Evolutionary conservation across 2,888 invertebrate genomes (phyloP).

Genomic region (Ischnus inquisitorius): DNA sequence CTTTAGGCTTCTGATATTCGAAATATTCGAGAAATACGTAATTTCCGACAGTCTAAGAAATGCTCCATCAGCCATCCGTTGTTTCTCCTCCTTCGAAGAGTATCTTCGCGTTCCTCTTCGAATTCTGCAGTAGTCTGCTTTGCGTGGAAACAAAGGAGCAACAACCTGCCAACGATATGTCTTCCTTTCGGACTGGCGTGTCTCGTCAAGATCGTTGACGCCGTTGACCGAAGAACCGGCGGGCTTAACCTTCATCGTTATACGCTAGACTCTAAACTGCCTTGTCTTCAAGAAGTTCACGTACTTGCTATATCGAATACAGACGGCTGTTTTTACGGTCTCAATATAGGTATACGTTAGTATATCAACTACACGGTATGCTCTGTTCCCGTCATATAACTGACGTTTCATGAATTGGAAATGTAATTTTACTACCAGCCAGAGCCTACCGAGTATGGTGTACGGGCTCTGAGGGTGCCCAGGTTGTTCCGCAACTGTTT

Average conservation of each 20-base stretch:
- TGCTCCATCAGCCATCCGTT: background rate
- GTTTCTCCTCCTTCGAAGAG: background rate
- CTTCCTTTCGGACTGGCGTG: background rate
- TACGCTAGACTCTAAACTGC: background rate
- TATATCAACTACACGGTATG: conserved; percentile 30
- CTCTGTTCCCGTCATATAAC: conserved; percentile 77
- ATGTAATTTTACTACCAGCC: conserved; percentile 82
- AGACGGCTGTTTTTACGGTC: conserved; percentile 14
- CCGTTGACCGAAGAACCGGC: background rate
- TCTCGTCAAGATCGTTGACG: background rate
- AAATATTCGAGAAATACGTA: background rate
- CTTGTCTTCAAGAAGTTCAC: conserved; percentile 4
- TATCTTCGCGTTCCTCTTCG: background rate
- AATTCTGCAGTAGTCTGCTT: background rate
- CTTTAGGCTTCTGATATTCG: background rate
- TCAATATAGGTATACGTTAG: conserved; percentile 35
- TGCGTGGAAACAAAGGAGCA: background rate
- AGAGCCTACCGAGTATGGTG: conserved; percentile 50
- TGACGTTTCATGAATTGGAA: conserved; percentile 85
- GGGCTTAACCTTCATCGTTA: conserved; percentile 2
- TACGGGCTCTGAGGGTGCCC: conserved; percentile 47
- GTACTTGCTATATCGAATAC: conserved; percentile 16
- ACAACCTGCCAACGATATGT: background rate
- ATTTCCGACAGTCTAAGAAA: background rate
- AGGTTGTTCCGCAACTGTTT: conserved; percentile 80